Percentiles rank a stretch among this genome's conserved stretches.
phyloP scores from a whole-genome alignment of 37 sponge, comb jelly and placozoan genomes.

The Oscarella lobularis region DNA sequence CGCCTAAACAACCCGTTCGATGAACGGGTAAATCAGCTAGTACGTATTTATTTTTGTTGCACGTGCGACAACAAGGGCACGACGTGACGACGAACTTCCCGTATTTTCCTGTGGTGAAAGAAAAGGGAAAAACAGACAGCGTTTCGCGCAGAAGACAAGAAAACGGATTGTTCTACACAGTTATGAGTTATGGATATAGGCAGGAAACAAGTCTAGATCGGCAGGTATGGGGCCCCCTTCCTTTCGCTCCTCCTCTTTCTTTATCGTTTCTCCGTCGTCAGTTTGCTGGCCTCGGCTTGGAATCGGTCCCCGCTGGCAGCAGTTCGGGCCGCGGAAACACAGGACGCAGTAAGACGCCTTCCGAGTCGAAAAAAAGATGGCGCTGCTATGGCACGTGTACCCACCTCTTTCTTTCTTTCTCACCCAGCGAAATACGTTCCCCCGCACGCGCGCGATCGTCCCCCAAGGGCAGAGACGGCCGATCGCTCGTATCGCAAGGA shows the following conservation, averaged over 20 bases:
- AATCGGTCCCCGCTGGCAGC: conserved; percentile 12
- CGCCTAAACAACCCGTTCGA: too few relatives aligned
- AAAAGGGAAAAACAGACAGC: too few relatives aligned
- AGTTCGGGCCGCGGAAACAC: too few relatives aligned
- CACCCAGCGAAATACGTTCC: conserved; percentile 43
- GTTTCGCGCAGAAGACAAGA: background rate
- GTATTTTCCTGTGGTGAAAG: too few relatives aligned
- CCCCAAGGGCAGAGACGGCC: background rate
- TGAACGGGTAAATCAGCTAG: too few relatives aligned
- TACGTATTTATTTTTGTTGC: too few relatives aligned
- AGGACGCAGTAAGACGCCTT: too few relatives aligned
- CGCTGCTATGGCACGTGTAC: too few relatives aligned
- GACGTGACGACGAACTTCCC: too few relatives aligned
- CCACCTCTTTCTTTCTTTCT: too few relatives aligned
- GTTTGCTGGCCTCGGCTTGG: conserved; percentile 96
- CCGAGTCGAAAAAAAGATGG: too few relatives aligned
- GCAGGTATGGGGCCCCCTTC: conserved; percentile 55
- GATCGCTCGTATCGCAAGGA: background rate
- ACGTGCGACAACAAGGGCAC: too few relatives aligned
- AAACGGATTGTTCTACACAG: background rate
- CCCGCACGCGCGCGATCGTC: conserved; percentile 27
- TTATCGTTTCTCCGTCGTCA: conserved; percentile 11
- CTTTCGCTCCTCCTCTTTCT: conserved; percentile 1
- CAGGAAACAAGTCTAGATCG: conserved; percentile 95
- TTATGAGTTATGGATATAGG: conserved; percentile 48